A percentile compares a stretch with the other conserved stretches of the same genome.
Evolutionary conservation across 2,797 vertebrate genomes (phyloP).

Genomic region (Champsocephalus gunnari): DNA sequence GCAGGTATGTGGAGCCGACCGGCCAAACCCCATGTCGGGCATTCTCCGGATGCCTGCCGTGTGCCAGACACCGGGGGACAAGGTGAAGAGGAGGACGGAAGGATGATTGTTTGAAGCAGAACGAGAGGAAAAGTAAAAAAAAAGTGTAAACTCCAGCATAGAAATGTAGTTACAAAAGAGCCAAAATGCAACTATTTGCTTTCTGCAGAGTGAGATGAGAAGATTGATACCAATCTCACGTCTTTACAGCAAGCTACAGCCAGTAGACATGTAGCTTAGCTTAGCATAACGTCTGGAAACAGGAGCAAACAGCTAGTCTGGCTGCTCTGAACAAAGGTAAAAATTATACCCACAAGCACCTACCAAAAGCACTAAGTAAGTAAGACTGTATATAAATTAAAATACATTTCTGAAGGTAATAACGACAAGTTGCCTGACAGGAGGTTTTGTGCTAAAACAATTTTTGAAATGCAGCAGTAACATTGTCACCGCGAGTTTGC

Average conservation of each 20-base stretch:
- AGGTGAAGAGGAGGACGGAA: conserved; percentile 47
- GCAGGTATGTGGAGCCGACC: conserved; percentile 78
- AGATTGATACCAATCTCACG: background rate
- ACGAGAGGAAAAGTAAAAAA: conserved; percentile 24
- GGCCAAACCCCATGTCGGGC: conserved; percentile 72
- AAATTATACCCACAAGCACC: background rate
- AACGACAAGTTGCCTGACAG: background rate
- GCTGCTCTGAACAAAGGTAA: background rate
- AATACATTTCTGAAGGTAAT: background rate
- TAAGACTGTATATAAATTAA: background rate
- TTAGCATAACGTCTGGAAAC: background rate
- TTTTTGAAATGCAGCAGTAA: background rate
- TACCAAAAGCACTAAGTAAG: background rate
- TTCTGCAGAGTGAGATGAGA: background rate
- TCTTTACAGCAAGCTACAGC: background rate
- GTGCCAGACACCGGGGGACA: conserved; percentile 73
- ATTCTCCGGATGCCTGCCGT: conserved; percentile 83
- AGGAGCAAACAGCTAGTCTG: background rate
- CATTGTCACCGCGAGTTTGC: background rate
- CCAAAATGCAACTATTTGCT: background rate
- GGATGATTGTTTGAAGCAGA: conserved; percentile 38
- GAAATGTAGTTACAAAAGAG: background rate
- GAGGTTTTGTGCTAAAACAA: background rate
- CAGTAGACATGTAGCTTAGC: background rate
- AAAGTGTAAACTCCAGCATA: background rate